These are phyloP conservation scores for Acanthacorydalis orientalis DNA, from an alignment of 2,888 invertebrate species.

Conservation along the genomic window DNA sequence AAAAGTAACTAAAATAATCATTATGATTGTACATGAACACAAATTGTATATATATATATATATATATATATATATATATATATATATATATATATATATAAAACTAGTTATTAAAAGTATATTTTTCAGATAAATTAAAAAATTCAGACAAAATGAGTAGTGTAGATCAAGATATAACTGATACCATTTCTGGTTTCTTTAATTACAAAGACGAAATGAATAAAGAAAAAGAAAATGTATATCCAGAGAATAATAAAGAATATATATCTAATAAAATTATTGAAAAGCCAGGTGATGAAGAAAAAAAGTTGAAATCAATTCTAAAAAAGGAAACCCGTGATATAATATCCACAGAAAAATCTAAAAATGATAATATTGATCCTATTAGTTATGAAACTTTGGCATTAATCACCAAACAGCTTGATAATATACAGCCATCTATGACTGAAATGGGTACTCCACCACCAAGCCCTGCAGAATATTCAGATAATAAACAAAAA, in stretches of 20 bases:
- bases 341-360: too few relatives aligned
- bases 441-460: slow-evolving; percentile 17
- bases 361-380: slow-evolving; percentile 8
- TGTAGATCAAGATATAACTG: not conserved
- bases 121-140: not conserved
- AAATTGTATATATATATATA: too few relatives aligned
- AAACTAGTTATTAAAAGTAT: too few relatives aligned
- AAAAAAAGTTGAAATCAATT: slow-evolving; percentile 3
- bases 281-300: not conserved
- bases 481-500: slow-evolving; percentile 3
- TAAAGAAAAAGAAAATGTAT: not conserved
- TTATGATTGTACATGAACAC: too few relatives aligned
- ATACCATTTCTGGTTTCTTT: not conserved
- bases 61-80: too few relatives aligned
- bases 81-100: too few relatives aligned
- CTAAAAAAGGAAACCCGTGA: slow-evolving; percentile 2
- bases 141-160: not conserved
- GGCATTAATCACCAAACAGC: slow-evolving; percentile 21
- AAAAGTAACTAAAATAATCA: too few relatives aligned
- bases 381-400: slow-evolving; percentile 15
- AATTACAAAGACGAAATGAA: not conserved
- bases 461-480: slow-evolving; percentile 25
- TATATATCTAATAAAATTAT: not conserved
- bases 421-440: slow-evolving; percentile 18
- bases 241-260: not conserved